Evolutionary conservation across 2,797 vertebrate species (phyloP).

Genomic region (Lagodon rhomboides): DNA sequence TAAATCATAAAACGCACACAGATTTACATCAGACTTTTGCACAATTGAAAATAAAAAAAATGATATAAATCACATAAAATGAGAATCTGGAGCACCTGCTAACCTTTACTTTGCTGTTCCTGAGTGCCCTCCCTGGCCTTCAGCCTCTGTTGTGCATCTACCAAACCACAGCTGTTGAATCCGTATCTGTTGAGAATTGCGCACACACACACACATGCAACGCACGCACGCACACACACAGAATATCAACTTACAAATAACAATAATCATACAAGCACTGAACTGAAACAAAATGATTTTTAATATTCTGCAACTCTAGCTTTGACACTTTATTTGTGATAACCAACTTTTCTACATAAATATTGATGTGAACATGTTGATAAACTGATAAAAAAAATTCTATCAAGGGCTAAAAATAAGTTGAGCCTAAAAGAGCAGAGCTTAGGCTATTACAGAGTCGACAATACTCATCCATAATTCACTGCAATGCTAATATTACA

Average conservation of each 20-base stretch:
- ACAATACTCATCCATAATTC: too few species aligned
- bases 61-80: too few species aligned
- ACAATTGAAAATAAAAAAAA: not conserved
- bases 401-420: not conserved
- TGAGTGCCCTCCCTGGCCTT: constrained; percentile 85
- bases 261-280: not conserved
- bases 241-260: not conserved
- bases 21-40: not conserved
- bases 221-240: not conserved
- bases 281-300: not conserved
- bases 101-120: constrained; percentile 87
- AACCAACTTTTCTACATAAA: not conserved
- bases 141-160: constrained; percentile 86
- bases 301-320: not conserved
- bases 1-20: not conserved
- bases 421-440: too few species aligned
- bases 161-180: constrained; percentile 95
- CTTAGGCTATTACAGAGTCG: too few species aligned
- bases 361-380: not conserved
- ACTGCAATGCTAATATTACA: too few species aligned
- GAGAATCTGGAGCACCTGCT: constrained; percentile 19
- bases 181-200: constrained; percentile 88
- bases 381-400: not conserved
- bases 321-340: not conserved
- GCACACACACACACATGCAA: not conserved